Base-by-base conservation (phyloP, 2,888 invertebrate species). In the Carpatolechia fugitivella region DNA sequence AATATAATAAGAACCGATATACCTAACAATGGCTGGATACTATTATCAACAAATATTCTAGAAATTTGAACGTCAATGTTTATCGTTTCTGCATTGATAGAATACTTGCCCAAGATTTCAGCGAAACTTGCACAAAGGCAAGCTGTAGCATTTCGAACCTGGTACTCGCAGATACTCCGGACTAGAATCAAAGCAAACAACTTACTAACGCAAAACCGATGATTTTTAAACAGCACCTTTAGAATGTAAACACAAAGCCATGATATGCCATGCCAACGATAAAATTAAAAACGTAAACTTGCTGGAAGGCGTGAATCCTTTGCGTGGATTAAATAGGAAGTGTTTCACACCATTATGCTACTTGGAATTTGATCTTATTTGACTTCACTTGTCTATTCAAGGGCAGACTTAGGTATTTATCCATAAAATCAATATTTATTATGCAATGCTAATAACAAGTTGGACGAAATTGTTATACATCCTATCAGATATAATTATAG, bases 271-370 rank as follows among this genome's bases (percentile, higher is more conserved):
- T 29, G 36, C 53, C 56, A 60, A 59, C 54, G 55, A 55, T 47
- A 63, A 61, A 66, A 64, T 64, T 54, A 58, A 44, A 47, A 56
- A 59, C 10, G 54, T 54, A 62, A 62, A 60, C 58, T 40, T 11
- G 29, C 6, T 49, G 14, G 10, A 10, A 47, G 52, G 49, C 31
- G 59, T 10, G 41, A 41, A 41, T 61, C 57, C 55, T 57, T 59
- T 54, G 53, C 40, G 53, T 38, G n/a, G n/a, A n/a, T 20, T 54
- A 52, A 58, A 48, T 56, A 53, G 60, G 55, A 57, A 58, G 44
- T 46, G 36, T 52, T 56, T 48, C 44, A 33, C 40, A 55, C 53
- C 47, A 51, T 50, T 55, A 33, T 31, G 20, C n/a, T 36, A 13
- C 24, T 24, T 24, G 24, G 24, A n/a, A n/a, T n/a, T n/a, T n/a